Percentiles rank a stretch among this genome's conserved stretches.
phyloP scores from a whole-genome alignment of 1,140 invertebrate genomes.

The Leptinotarsa texana region DNA sequence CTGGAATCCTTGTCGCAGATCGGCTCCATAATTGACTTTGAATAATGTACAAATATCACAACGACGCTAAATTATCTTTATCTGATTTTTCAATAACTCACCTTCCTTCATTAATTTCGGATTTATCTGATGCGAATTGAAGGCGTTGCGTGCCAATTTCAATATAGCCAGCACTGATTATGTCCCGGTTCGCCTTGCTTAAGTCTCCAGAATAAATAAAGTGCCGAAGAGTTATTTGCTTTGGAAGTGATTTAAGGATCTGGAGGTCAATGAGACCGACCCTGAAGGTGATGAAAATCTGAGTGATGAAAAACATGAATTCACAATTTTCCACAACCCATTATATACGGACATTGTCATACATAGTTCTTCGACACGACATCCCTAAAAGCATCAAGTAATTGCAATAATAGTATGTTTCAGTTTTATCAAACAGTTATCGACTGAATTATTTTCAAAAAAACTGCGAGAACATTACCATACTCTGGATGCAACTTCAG shows the following conservation, averaged over 20 bases:
- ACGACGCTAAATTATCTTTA: constrained; percentile 11
- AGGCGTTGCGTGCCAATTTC: constrained; percentile 25
- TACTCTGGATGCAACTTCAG: too few relatives aligned
- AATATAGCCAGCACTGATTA: constrained; percentile 22
- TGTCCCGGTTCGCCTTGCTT: constrained; percentile 17
- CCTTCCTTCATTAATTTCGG: constrained; percentile 16
- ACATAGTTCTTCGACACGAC: too few relatives aligned
- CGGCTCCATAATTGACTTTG: constrained; percentile 18
- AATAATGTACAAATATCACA: constrained; percentile 24
- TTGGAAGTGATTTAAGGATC: constrained; percentile 4
- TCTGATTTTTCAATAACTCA: constrained; percentile 25
- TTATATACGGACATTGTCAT: too few relatives aligned
- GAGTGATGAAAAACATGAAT: too few relatives aligned
- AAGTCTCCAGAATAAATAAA: constrained; percentile 14
- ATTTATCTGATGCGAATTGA: constrained; percentile 24
- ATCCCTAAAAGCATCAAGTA: too few relatives aligned
- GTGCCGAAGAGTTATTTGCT: constrained; percentile 17
- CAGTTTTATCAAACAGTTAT: too few relatives aligned
- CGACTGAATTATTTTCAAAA: too few relatives aligned
- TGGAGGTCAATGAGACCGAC: background rate
- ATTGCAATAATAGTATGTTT: too few relatives aligned
- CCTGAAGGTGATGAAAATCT: background rate
- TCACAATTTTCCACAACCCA: too few relatives aligned
- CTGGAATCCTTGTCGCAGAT: background rate
- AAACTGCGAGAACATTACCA: too few relatives aligned